These are phyloP conservation scores for rabbit (Oryctolagus cuniculus) DNA, from an alignment of 2,113 vertebrate genomes.

Conservation along the genomic window DNA sequence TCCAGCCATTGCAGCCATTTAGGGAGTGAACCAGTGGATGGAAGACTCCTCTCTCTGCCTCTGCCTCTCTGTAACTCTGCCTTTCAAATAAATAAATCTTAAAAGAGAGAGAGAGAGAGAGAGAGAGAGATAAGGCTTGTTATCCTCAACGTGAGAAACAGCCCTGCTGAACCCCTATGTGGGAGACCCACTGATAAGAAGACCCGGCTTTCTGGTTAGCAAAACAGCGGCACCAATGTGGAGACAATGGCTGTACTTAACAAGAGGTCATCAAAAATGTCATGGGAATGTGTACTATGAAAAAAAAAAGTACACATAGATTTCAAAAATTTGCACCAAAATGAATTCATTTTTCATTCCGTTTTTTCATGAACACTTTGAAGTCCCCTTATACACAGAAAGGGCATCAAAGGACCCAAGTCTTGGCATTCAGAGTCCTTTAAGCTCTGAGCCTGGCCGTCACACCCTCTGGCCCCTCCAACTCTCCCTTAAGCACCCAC, in stretches of 20 bases:
- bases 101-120: neutral
- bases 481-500: neutral
- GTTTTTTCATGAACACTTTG: too few relatives aligned
- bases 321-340: too few relatives aligned
- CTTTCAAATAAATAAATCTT: too few relatives aligned
- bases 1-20: too few relatives aligned
- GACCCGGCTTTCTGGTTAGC: neutral
- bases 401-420: fast-evolving
- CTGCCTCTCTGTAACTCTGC: too few relatives aligned
- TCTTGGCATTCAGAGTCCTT: neutral
- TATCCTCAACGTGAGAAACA: fast-evolving
- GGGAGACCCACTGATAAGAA: too few relatives aligned
- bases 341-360: too few relatives aligned
- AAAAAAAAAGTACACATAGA: too few relatives aligned
- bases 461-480: fast-evolving
- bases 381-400: neutral
- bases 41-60: too few relatives aligned
- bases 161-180: fast-evolving
- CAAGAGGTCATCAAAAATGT: too few relatives aligned
- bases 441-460: neutral
- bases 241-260: neutral
- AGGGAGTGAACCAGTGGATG: too few relatives aligned
- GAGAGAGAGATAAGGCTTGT: neutral
- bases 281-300: too few relatives aligned
- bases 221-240: neutral